Base-by-base conservation (phyloP, 2,797 vertebrate species). In the Gephyroberyx darwinii region DNA sequence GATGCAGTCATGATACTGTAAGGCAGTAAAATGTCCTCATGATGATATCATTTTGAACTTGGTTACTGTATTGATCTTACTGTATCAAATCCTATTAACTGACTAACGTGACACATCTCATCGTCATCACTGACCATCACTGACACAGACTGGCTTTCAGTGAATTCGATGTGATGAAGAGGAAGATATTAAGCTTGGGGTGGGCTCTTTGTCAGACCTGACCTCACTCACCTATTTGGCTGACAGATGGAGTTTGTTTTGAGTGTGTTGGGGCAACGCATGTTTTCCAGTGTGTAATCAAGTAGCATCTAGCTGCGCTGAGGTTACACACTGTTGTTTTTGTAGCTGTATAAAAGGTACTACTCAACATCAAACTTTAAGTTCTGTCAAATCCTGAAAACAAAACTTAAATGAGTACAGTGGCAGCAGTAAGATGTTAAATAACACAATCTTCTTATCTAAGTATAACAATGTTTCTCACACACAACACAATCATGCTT, bases 31-130 rank as follows among this genome's bases (percentile, higher is more conserved):
- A 35, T 17, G 5, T 19, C 6, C 9, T 51, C 20, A 31, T 31
- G 9, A 35, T 65, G 5, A 5, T 5, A n/a, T 66, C 48, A 37
- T 63, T 58, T 57, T 69, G 4, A 72, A 20, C 19, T 1, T 2
- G 9, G 30, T 45, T 2, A 30, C 5, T 45, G 35, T 41, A 45
- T 48, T n/a, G n/a, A n/a, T n/a, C n/a, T 45, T 2, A 30, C 5
- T 45, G 35, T 41, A 45, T 48, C 52, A 5, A 39, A 63, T 50
- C 9, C 20, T n/a, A 50, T 17, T 50, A n/a, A 3, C n/a, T 14
- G 2, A 0, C 12, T 3, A 45, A 0, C n/a, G n/a, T n/a, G n/a
- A 45, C 1, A 17, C 20, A n/a, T 3, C 12, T 57, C 0, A 2
- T 55, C 0, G 7, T 54, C 19, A 50, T 35, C 3, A 41, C 17